Evolutionary conservation across 2,888 invertebrate species (phyloP).

Genomic region (Zelleria hepariella): DNA sequence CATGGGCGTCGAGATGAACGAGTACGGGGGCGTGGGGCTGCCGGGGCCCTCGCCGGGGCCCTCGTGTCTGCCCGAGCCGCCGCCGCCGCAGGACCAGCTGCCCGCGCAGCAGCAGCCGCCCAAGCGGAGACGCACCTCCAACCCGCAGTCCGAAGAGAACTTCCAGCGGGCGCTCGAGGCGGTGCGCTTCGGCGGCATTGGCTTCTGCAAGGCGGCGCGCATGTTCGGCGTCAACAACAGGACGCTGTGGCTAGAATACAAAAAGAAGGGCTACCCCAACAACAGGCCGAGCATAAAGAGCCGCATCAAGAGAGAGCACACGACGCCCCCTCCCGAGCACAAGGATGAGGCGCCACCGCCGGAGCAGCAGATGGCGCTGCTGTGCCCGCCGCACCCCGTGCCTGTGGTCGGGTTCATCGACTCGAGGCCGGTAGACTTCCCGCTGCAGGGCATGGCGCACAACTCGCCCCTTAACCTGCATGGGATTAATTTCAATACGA

Average conservation of each 20-base stretch:
- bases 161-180: conserved; percentile 86
- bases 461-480: conserved; percentile 78
- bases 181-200: conserved; percentile 85
- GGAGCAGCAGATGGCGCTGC: conserved; percentile 64
- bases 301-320: conserved; percentile 78
- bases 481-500: conserved; percentile 82
- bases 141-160: conserved; percentile 87
- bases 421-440: conserved; percentile 79
- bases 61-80: conserved; percentile 32
- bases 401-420: conserved; percentile 80
- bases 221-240: conserved; percentile 89
- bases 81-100: conserved; percentile 27
- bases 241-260: conserved; percentile 88
- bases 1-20: conserved; percentile 43
- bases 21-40: conserved; percentile 46
- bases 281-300: conserved; percentile 84
- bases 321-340: conserved; percentile 73
- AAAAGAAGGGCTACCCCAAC: conserved; percentile 86
- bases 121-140: conserved; percentile 80
- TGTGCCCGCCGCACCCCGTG: conserved; percentile 77
- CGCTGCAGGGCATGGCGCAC: conserved; percentile 74
- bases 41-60: conserved; percentile 54
- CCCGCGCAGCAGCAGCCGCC: conserved; percentile 42
- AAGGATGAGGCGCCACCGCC: conserved; percentile 47
- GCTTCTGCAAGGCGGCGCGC: conserved; percentile 88